Evolutionary conservation across 2,113 vertebrate species (phyloP).

Genomic region (Catharus fuscescens): DNA sequence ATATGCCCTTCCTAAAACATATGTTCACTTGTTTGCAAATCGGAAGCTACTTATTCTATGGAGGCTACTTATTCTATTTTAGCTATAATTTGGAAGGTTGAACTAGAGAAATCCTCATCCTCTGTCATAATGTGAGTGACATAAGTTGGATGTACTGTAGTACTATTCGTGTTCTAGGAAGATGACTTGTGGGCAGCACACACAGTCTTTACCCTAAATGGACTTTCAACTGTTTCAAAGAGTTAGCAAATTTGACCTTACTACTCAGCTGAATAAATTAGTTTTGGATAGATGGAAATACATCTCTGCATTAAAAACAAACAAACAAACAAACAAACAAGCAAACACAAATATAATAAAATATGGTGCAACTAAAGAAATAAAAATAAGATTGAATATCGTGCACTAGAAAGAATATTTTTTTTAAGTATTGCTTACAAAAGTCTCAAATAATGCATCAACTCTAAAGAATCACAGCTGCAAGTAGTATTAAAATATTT

Average conservation of each 20-base stretch:
- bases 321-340: background rate
- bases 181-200: background rate
- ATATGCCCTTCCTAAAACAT: background rate
- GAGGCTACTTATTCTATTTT: background rate
- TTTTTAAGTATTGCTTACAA: background rate
- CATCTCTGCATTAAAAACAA: background rate
- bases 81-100: background rate
- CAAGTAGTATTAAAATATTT: background rate
- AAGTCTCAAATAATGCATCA: background rate
- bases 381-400: background rate
- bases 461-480: background rate
- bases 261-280: background rate
- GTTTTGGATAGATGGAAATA: background rate
- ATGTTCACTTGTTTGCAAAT: background rate
- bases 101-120: background rate
- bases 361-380: background rate
- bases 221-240: background rate
- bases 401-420: background rate
- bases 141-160: background rate
- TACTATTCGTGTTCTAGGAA: background rate
- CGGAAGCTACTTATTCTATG: background rate
- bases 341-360: background rate
- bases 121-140: background rate
- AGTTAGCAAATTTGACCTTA: background rate
- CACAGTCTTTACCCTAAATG: background rate